Conservation (phyloP, 2,797 vertebrate species). For the Lerista edwardsae region DNA sequence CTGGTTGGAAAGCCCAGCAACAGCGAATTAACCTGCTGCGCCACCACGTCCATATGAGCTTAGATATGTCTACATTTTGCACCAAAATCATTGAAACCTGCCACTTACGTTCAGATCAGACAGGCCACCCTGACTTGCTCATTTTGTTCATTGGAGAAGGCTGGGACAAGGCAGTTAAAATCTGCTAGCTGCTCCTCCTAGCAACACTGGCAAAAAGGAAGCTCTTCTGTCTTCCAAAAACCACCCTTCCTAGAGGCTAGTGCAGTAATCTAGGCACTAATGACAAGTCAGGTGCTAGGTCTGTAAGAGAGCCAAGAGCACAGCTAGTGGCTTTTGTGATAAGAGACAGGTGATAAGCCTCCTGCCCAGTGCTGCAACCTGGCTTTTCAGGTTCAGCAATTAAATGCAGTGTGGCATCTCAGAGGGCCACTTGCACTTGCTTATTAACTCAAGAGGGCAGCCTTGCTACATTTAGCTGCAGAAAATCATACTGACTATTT, state of each 20-base stretch:
- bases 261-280: neutral
- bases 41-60: too few species aligned
- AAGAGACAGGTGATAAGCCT: too few species aligned
- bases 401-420: too few species aligned
- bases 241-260: too few species aligned
- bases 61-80: too few species aligned
- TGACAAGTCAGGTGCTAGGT: too few species aligned
- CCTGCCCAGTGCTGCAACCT: neutral
- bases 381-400: neutral
- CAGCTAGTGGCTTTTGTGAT: neutral
- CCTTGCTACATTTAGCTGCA: neutral
- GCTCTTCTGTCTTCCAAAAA: neutral
- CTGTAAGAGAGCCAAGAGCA: neutral
- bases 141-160: neutral
- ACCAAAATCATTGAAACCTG: neutral
- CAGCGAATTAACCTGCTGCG: too few species aligned
- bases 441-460: neutral
- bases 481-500: neutral
- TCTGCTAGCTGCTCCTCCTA: neutral
- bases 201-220: neutral
- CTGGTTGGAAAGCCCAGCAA: too few species aligned
- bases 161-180: neutral
- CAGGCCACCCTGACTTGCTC: neutral
- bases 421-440: neutral
- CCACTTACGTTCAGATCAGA: neutral